phyloP scores from a whole-genome alignment of 2,113 vertebrate species.

The Catagonus wagneri region DNA sequence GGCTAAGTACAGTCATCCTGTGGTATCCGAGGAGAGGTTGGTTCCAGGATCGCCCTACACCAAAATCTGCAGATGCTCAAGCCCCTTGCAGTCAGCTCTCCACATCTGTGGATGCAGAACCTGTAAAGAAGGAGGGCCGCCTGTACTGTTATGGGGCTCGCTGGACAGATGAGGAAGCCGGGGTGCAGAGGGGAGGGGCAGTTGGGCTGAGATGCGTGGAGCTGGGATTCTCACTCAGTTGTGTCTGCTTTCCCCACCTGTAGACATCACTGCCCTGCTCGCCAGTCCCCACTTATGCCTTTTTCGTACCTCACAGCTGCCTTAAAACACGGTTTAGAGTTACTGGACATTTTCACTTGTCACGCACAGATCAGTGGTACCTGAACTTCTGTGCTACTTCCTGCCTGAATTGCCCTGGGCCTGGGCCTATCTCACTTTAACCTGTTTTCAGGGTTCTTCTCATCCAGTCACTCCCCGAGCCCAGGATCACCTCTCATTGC shows the following conservation, averaged over 20 bases:
- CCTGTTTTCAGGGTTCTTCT: not conserved
- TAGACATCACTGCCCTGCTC: not conserved
- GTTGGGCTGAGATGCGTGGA: too few species aligned
- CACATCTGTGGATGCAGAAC: not conserved
- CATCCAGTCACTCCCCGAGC: not conserved
- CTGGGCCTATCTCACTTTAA: not conserved
- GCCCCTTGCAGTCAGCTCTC: not conserved
- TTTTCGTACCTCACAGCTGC: not conserved
- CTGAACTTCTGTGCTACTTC: not conserved
- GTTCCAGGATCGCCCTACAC: not conserved
- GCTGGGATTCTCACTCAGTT: not conserved
- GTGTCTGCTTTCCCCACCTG: not conserved
- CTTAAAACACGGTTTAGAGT: not conserved
- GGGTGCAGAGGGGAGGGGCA: not conserved
- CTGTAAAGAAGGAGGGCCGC: not conserved
- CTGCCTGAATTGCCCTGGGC: not conserved
- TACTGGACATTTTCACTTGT: not conserved
- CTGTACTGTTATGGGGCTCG: not conserved
- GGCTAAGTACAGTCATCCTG: not conserved
- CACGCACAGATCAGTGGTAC: not conserved
- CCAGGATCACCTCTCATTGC: not conserved
- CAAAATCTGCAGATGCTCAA: not conserved
- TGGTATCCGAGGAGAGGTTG: not conserved
- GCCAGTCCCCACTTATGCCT: rapidly evolving
- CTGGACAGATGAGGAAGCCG: not conserved